Evolutionary conservation across 2,888 invertebrate species (phyloP), one percentile per base, ranked within the genome.

Genomic region (Drosophila tripunctata): DNA sequence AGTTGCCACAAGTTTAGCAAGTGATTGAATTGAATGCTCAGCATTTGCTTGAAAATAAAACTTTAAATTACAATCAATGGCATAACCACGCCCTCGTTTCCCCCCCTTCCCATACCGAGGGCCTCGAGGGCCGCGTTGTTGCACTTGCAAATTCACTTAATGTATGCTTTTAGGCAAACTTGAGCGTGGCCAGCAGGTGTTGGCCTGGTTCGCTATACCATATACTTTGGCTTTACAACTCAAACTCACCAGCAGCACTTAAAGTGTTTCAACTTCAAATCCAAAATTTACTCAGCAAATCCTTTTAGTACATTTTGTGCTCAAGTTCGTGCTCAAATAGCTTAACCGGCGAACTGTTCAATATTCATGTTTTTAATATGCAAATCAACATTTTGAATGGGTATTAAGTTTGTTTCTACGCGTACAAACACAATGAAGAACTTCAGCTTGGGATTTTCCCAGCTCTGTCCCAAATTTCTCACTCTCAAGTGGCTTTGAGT

Each of bases 341-440:
- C 62, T 64, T 71, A 55, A 17, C 33, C 43, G 55, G 21, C 38
- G 38, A 63, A 61, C 68, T 68, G 70, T 50, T 87, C 87, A 88
- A 88, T 81, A 86, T 81, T 86, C 83, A 81, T 88, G 76, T 79
- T 87, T 67, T 54, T 38, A 68, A 66, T 79, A 88, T 81, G 88
- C 79, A 88, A 88, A 81, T 88, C 67, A 66, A 58, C 38, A 61
- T 64, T 57, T 54, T 31, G 47, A 48, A 36, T 33, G 35, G 30
- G 40, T 56, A 56, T 66, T 60, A 62, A 51, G 41, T 55, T 63
- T 67, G 44, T n/a, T 3, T 48, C 48, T 12, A 27, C 36, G n/a
- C 15, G 2, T 17, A 27, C 17, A 36, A 36, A 36, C 1, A 54
- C 61, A 68, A 68, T 21, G 48, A 6, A 36, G 63, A 70, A 71